Base-by-base conservation (phyloP, 1,140 invertebrate genomes). In the Pogonognathellus flavescens region DNA sequence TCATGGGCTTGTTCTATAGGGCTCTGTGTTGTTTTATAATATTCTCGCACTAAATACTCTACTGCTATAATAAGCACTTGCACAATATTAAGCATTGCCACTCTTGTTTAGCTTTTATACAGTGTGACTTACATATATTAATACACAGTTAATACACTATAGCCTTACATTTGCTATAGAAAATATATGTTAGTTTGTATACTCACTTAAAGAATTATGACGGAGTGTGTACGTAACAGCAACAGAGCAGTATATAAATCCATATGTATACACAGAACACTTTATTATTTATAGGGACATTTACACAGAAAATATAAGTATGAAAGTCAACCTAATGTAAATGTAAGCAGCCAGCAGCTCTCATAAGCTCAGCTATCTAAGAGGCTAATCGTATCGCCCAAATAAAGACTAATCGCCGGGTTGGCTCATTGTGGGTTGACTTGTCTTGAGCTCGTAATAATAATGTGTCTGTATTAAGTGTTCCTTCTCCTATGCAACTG, bases 361-460 rank as follows among this genome's bases (percentile, higher is more conserved):
- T 31, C 41, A 76, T 49, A 76, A 76, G 41, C 70, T 76, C n/a
- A 76, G 70, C 70, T 76, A 76, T 76, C 41, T 76, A 76, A 76
- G 31, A 76, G 70, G 70, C 70, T 76, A 76, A 76, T 76, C 70
- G 70, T 76, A 76, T 76, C 70, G 25, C 70, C 70, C 70, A 76
- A 76, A 76, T 76, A 76, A 76, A 76, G 70, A 76, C 70, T 76
- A 76, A 76, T 76, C 70, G 70, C 70, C 70, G 70, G 70, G 70
- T 76, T 76, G 31, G 70, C 25, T 76, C 70, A 76, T 76, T 76
- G 70, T 76, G 70, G 70, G 70, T 31, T 76, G 70, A 76, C 70
- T 76, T 76, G 70, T 76, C 70, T 76, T 76, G 25, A 76, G 70
- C 70, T 76, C n/a, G 70, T 76, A 76, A 76, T 76, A 76, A 76